These are phyloP conservation scores for Oscheius myriophilus DNA, from an alignment of 2,888 invertebrate genomes.

Conservation along the genomic window DNA sequence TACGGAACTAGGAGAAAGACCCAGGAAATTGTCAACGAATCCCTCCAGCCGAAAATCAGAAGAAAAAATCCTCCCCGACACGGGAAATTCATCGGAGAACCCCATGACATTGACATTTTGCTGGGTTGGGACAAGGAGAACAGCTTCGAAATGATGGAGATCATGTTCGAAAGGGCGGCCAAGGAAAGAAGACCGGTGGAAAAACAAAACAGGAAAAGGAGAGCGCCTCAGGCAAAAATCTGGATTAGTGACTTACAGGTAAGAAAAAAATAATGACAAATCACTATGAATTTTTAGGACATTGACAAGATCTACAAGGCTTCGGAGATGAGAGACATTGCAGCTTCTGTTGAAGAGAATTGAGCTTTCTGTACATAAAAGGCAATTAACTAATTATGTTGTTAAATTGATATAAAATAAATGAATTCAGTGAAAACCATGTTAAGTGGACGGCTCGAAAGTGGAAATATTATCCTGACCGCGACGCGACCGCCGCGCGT, in stretches of 20 bases:
- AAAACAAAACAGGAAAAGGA: neutral
- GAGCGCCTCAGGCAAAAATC: constrained; percentile 55
- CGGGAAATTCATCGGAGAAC: constrained; percentile 51
- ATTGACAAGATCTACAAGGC: constrained; percentile 68
- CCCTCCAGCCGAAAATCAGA: constrained; percentile 41
- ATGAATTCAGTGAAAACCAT: too few relatives aligned
- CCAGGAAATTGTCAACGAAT: constrained; percentile 62
- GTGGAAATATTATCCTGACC: too few relatives aligned
- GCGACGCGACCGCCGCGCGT: too few relatives aligned
- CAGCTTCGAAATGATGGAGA: constrained; percentile 58
- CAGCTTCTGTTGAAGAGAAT: constrained; percentile 43
- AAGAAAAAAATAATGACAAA: neutral
- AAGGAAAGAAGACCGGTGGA: constrained; percentile 29
- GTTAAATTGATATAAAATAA: too few relatives aligned
- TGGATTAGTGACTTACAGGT: constrained; percentile 67
- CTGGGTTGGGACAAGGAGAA: constrained; percentile 61
- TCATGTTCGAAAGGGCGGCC: constrained; percentile 41
- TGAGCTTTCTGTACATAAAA: constrained; percentile 8
- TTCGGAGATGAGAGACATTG: constrained; percentile 67
- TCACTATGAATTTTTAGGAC: too few relatives aligned
- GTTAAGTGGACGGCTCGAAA: too few relatives aligned
- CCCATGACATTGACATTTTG: constrained; percentile 61
- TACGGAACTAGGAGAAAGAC: constrained; percentile 57
- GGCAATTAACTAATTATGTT: too few relatives aligned
- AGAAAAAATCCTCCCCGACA: neutral